phyloP scores from a whole-genome alignment of 2,113 vertebrate species.

The Callithrix jacchus region DNA sequence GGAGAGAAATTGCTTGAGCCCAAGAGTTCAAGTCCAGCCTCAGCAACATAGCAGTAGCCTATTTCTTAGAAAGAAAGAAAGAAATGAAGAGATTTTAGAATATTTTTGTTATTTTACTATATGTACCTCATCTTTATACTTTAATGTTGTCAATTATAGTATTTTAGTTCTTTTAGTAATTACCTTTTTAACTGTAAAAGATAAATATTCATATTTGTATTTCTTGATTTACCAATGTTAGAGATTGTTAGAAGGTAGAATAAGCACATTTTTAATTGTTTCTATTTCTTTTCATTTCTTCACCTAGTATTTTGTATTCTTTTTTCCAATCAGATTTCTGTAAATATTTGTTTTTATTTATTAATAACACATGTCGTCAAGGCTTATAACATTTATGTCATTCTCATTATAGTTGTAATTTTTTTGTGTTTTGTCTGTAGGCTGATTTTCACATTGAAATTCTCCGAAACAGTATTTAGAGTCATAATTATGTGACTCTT shows the following conservation, averaged over 20 bases:
- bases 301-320: not conserved
- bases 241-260: not conserved
- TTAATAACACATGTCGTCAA: not conserved
- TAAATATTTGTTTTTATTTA: not conserved
- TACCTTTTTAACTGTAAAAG: not conserved
- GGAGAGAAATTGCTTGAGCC: not conserved
- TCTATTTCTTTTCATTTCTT: not conserved
- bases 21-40: not conserved
- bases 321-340: not conserved
- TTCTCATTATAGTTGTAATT: not conserved
- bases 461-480: not conserved
- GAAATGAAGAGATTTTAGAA: not conserved
- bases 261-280: not conserved
- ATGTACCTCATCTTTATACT: not conserved
- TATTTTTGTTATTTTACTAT: not conserved
- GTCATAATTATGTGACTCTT: not conserved
- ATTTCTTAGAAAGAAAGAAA: not conserved
- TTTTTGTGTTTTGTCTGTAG: not conserved
- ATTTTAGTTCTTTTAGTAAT: constrained; percentile 14
- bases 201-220: not conserved
- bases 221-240: constrained; percentile 1
- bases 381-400: not conserved
- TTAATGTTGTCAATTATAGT: not conserved
- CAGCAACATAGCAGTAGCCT: not conserved
- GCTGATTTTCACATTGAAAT: constrained; percentile 23